Conservation (phyloP, 2,888 invertebrate genomes). For the Archips crataeganus region DNA sequence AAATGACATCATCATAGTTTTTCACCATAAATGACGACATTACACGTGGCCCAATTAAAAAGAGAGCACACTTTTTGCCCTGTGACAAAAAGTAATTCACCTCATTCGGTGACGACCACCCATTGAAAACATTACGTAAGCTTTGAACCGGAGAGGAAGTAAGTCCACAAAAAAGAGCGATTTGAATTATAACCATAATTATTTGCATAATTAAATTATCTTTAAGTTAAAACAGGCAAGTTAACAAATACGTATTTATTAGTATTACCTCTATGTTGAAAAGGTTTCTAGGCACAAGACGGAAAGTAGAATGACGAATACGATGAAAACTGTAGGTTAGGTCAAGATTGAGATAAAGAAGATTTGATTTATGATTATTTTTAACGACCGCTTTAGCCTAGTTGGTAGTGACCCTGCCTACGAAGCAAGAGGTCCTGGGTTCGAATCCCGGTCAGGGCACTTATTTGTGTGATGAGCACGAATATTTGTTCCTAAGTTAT, state of each 20-base stretch:
- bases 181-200: conserved; percentile 22
- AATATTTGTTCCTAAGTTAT: too few species aligned
- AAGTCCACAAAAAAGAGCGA: conserved; percentile 26
- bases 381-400: too few species aligned
- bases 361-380: too few species aligned
- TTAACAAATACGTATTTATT: neutral
- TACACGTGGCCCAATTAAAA: conserved; percentile 39
- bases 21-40: conserved; percentile 36
- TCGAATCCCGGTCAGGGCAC: too few species aligned
- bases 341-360: too few species aligned
- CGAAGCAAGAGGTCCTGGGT: too few species aligned
- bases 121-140: conserved; percentile 39
- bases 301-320: too few species aligned
- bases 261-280: too few species aligned
- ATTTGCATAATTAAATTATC: neutral
- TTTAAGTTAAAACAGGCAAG: neutral
- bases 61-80: conserved; percentile 40
- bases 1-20: conserved; percentile 39
- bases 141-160: conserved; percentile 30
- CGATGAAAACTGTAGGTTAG: neutral
- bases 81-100: conserved; percentile 31
- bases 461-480: too few species aligned
- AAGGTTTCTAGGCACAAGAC: too few species aligned
- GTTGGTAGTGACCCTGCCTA: too few species aligned
- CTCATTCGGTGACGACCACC: conserved; percentile 34